phyloP scores from a whole-genome alignment of 2,888 invertebrate species.

The Trachelus troglodyta region DNA sequence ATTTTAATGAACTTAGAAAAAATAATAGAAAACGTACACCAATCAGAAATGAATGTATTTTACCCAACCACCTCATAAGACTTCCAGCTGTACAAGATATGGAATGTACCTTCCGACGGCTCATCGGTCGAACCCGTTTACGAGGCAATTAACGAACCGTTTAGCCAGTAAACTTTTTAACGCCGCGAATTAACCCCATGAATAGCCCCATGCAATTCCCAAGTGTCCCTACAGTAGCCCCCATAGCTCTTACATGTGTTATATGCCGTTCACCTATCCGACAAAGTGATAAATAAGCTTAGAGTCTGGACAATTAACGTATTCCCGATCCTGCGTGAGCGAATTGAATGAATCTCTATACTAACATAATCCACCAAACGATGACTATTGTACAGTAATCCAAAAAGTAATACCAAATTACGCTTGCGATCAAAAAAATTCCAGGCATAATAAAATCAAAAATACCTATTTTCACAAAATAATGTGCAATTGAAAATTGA shows the following conservation, averaged over 20 bases:
- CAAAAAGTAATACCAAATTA: too few relatives aligned
- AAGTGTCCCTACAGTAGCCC: background rate
- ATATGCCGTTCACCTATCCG: constrained; percentile 8
- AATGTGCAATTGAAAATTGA: background rate
- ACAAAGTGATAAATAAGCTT: constrained; percentile 34
- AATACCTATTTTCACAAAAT: too few relatives aligned
- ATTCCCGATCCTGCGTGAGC: constrained; percentile 25
- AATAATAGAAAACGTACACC: background rate
- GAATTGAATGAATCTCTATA: background rate
- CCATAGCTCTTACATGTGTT: background rate
- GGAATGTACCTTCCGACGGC: constrained; percentile 1
- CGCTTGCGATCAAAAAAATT: background rate
- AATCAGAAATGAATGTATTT: background rate
- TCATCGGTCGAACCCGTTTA: constrained; percentile 20
- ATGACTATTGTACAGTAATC: background rate
- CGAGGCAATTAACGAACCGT: constrained; percentile 30
- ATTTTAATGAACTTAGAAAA: background rate
- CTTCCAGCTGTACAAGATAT: background rate
- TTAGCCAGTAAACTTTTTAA: constrained; percentile 18
- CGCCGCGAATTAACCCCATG: constrained; percentile 16
- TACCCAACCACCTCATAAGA: background rate
- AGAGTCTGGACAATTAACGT: constrained; percentile 44
- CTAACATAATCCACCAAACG: background rate
- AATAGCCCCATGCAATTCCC: background rate
- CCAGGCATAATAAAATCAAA: background rate